These are phyloP conservation scores for Collichthys lucidus DNA, from an alignment of 2,113 vertebrate genomes.

Conservation along the genomic window DNA sequence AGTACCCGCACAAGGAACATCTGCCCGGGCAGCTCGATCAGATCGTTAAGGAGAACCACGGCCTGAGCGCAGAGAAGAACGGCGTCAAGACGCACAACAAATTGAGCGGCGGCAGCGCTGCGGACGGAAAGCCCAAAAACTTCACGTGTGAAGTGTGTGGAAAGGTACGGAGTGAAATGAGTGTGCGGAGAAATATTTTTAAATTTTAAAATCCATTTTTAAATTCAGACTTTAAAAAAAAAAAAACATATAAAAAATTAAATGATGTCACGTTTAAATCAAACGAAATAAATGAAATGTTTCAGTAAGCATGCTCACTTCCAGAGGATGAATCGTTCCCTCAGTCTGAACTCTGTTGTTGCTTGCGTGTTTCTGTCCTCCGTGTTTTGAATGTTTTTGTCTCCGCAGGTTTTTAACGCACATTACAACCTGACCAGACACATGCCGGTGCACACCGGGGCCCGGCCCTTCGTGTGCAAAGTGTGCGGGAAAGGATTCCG, in stretches of 20 bases:
- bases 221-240: background rate
- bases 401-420: conserved; percentile 92
- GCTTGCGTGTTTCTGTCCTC: no score
- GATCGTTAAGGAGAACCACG: conserved; percentile 93
- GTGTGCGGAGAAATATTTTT: background rate
- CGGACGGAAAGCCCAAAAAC: conserved; percentile 94
- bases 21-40: conserved; percentile 95
- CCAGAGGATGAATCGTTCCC: background rate
- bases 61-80: conserved; percentile 85
- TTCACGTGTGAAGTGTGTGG: conserved; percentile 99
- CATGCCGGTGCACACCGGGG: conserved; percentile 98
- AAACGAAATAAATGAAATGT: background rate
- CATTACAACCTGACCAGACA: conserved; percentile 98
- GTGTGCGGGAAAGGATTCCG: conserved; percentile 97
- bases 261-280: background rate
- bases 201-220: background rate
- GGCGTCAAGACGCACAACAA: conserved; percentile 88
- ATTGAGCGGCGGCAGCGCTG: conserved; percentile 65
- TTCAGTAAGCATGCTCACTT: background rate
- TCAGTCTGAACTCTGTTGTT: no score
- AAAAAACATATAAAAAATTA: no score
- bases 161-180: no score
- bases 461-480: conserved; percentile 97
- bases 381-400: background rate
- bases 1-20: conserved; percentile 94